Percentiles rank a stretch among this genome's conserved stretches.
phyloP scores from a whole-genome alignment of 2,113 vertebrate species.

The Aegithalos caudatus region DNA sequence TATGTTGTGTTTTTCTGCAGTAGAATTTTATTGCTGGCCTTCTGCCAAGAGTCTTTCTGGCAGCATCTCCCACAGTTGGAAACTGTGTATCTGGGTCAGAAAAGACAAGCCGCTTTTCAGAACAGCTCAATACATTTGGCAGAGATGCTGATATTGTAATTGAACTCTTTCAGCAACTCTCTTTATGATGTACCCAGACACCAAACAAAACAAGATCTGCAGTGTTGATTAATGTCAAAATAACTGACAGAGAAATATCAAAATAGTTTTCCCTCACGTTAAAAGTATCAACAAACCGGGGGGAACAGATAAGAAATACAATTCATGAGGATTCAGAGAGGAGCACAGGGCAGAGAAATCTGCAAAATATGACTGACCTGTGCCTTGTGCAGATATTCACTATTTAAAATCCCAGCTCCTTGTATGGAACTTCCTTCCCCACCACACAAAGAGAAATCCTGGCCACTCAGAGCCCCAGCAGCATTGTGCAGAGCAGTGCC shows the following conservation, averaged over 20 bases:
- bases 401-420: not conserved
- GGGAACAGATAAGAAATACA: not conserved
- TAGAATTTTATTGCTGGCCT: constrained; percentile 70
- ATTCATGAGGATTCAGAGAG: not conserved
- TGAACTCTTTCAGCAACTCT: constrained; percentile 70
- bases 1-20: constrained; percentile 54
- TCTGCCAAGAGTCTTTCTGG: constrained; percentile 65
- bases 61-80: constrained; percentile 69
- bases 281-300: constrained; percentile 14
- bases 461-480: not conserved
- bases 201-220: constrained; percentile 66
- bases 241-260: constrained; percentile 59
- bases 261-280: constrained; percentile 55
- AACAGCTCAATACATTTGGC: constrained; percentile 69
- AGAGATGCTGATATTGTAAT: constrained; percentile 69
- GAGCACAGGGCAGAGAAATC: not conserved
- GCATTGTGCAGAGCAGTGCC: not conserved
- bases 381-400: not conserved
- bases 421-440: not conserved
- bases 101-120: constrained; percentile 73
- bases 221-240: constrained; percentile 65
- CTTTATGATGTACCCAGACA: constrained; percentile 63
- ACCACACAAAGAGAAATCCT: not conserved
- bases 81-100: constrained; percentile 77
- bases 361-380: not conserved